Evolutionary conservation across 2,113 vertebrate genomes (phyloP).

Genomic region (Mohoua ochrocephala): DNA sequence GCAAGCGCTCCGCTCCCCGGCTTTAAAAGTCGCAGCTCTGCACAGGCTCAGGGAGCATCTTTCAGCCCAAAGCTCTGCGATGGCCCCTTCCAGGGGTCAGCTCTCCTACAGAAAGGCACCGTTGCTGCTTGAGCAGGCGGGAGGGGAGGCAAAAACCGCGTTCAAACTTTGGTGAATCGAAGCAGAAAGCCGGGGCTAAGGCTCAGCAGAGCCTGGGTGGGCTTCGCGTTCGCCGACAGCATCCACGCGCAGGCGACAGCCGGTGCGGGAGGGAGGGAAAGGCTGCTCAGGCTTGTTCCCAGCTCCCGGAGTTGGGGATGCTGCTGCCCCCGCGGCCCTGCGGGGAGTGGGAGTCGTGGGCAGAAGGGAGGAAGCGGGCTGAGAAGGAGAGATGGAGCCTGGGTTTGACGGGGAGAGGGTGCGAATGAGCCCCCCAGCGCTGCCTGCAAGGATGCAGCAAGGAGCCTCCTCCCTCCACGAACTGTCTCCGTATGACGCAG

Average conservation of each 20-base stretch:
- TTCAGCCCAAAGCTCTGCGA: not conserved
- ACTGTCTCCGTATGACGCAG: not conserved
- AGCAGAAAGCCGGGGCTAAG: not conserved
- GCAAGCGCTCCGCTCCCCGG: fast-evolving
- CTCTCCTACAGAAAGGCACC: not conserved
- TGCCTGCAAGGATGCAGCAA: not conserved
- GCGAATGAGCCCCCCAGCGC: not conserved
- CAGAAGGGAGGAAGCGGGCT: not conserved
- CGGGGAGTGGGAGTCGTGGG: not conserved
- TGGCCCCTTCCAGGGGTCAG: not conserved
- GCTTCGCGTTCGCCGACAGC: not conserved
- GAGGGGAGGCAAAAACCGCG: not conserved
- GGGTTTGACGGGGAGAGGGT: not conserved
- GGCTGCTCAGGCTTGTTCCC: not conserved
- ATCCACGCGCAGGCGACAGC: not conserved
- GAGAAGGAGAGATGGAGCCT: not conserved
- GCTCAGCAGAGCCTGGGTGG: not conserved
- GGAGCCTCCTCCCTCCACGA: not conserved
- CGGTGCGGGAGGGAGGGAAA: not conserved
- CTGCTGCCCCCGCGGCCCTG: not conserved
- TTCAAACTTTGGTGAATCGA: not conserved
- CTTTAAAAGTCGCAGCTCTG: not conserved
- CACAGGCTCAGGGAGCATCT: not conserved
- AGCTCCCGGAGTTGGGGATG: not conserved
- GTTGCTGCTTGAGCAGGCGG: not conserved